Evolutionary conservation across 1,140 invertebrate species (phyloP), one percentile per base, ranked within the genome.

Genomic region (Zaprionus tsacasi): DNA sequence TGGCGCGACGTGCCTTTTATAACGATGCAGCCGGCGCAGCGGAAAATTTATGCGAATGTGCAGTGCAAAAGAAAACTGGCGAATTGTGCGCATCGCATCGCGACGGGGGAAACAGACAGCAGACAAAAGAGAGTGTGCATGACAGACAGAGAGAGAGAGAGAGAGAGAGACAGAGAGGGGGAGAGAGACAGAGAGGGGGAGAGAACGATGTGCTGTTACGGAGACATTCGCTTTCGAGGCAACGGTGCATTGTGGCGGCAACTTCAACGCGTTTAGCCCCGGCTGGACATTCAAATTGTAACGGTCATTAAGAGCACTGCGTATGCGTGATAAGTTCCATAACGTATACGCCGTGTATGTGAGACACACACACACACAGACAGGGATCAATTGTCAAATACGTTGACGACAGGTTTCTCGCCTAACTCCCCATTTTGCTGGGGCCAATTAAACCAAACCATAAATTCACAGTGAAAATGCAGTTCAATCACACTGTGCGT

Each of bases 41-140:
- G 87, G 79, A 91, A 87, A 91, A 91, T 89, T 85, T 89, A 89
- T 89, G 85, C 85, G 85, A 81, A 81, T 81, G 66, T 78, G 58
- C 50, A 45, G 60, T 30, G 54, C 67, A 36, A 69, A 86, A 73
- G 75, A 73, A 68, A 77, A 66, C 48, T 48, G 43, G 67, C 55
- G 66, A 69, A 70, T 70, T 70, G 69, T 38, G 60, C 61, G 45
- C 48, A 52, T 54, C 55, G 69, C 40, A 35, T 35, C 10, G 36
- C 36, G 30, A 52, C n/a, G 13, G 33, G 15, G 54, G 6, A 57
- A 11, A 30, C 17, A 58, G 10, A 4, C 6, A 57, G 17, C n/a
- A 15, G 7, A 15, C 38, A 43, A 71, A 6, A 57, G 43, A 55
- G 27, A 70, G 40, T 54, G 43, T 25, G 61, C 54, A 36, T 58